phyloP scores from a whole-genome alignment of 2,888 invertebrate species.

The Atrina japonica region DNA sequence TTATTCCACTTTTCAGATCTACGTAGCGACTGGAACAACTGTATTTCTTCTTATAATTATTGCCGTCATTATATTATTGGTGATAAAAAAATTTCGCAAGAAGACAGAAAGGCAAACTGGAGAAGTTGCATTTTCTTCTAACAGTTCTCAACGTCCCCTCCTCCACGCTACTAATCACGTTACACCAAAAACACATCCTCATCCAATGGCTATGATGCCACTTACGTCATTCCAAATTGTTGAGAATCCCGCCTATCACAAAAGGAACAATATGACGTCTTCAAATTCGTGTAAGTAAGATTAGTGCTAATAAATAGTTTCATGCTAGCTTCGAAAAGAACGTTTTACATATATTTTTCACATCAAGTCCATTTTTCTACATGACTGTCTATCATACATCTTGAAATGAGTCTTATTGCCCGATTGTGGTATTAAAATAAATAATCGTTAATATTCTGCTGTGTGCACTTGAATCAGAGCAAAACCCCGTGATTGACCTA shows the following conservation, averaged over 20 bases:
- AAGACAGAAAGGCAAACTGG: constrained; percentile 36
- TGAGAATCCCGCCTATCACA: constrained; percentile 65
- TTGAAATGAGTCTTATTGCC: too few species aligned
- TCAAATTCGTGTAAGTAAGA: constrained; percentile 34
- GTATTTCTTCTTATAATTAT: constrained; percentile 31
- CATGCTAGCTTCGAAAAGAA: too few species aligned
- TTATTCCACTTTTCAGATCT: constrained; percentile 37
- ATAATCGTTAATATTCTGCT: too few species aligned
- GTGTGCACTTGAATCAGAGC: too few species aligned
- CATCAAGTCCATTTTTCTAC: too few species aligned
- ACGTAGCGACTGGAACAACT: constrained; percentile 40
- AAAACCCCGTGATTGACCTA: too few species aligned
- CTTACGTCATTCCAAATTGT: constrained; percentile 56
- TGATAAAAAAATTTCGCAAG: constrained; percentile 34
- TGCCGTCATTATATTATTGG: constrained; percentile 29
- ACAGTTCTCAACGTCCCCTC: constrained; percentile 40
- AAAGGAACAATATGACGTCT: constrained; percentile 15
- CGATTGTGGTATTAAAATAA: too few species aligned
- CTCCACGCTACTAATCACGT: constrained; percentile 17
- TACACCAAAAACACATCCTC: constrained; percentile 26
- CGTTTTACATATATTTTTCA: too few species aligned
- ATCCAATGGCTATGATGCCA: constrained; percentile 53
- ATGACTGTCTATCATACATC: too few species aligned
- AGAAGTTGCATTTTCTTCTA: constrained; percentile 22
- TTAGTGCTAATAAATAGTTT: too few species aligned